A percentile compares a stretch with the other conserved stretches of the same genome.
Evolutionary conservation across 1,140 invertebrate species (phyloP).

Genomic region (Dreissena polymorpha): DNA sequence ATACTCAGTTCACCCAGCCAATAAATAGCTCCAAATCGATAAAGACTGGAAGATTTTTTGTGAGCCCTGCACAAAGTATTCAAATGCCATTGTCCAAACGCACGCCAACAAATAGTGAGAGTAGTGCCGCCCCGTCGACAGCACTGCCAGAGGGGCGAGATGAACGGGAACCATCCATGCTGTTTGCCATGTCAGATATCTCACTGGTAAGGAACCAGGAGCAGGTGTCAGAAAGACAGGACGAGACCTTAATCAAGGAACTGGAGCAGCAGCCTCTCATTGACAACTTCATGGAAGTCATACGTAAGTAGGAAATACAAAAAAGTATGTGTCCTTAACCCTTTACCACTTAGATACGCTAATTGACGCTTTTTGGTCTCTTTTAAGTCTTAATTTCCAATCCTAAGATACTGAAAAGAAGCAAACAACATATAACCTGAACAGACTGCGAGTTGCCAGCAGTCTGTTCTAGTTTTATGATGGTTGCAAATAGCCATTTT

Average conservation of each 20-base stretch:
- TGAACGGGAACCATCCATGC: constrained; percentile 7
- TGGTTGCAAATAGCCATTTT: too few species aligned
- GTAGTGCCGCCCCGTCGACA: constrained; percentile 4
- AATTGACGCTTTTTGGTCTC: not conserved
- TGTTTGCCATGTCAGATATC: constrained; percentile 35
- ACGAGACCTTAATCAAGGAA: not conserved
- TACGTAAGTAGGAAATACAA: constrained; percentile 4
- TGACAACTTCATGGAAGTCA: not conserved
- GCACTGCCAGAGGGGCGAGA: not conserved
- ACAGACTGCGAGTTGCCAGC: too few species aligned
- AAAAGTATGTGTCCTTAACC: not conserved
- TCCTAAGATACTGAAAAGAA: too few species aligned
- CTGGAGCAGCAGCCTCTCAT: constrained; percentile 18
- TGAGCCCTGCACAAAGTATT: constrained; percentile 39
- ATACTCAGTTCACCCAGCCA: too few species aligned
- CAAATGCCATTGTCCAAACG: not conserved
- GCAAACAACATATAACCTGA: too few species aligned
- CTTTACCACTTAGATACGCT: not conserved
- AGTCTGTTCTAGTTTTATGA: too few species aligned
- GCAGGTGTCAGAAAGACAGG: not conserved
- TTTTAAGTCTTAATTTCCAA: too few species aligned
- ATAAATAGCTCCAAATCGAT: not conserved
- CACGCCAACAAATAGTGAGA: constrained; percentile 31
- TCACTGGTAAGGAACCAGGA: not conserved
- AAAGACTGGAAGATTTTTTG: constrained; percentile 1